phyloP scores from a whole-genome alignment of 2,888 invertebrate species.

The Anthophora plumipes region DNA sequence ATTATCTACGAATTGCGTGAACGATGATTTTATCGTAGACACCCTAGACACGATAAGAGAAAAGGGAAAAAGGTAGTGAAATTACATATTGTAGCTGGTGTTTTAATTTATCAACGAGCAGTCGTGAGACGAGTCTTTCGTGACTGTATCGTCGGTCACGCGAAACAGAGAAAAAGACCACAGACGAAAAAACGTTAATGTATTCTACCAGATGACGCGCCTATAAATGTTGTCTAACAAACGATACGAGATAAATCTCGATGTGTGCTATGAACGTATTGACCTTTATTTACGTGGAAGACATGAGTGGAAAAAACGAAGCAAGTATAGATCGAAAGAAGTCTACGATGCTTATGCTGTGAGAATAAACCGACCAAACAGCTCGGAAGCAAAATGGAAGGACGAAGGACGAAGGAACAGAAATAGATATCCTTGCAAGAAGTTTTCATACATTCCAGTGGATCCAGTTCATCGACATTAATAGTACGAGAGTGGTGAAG shows the following conservation, averaged over 20 bases:
- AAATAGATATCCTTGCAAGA: conserved; percentile 53
- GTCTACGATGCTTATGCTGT: neutral
- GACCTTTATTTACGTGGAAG: neutral
- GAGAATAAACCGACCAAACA: neutral
- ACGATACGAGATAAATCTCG: neutral
- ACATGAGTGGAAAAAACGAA: no score
- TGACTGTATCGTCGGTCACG: conserved; percentile 1
- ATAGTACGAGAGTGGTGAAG: conserved; percentile 34
- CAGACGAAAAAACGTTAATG: neutral
- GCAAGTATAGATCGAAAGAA: neutral
- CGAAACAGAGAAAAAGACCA: neutral
- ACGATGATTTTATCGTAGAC: neutral
- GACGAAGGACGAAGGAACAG: conserved; percentile 5
- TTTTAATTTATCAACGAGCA: neutral
- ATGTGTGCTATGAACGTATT: neutral
- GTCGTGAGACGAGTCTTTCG: conserved; percentile 14
- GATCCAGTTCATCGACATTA: conserved; percentile 52
- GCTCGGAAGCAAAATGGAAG: neutral
- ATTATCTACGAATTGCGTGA: conserved; percentile 13
- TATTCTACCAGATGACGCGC: neutral
- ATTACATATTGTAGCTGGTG: neutral
- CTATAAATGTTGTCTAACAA: neutral
- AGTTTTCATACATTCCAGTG: conserved; percentile 35
- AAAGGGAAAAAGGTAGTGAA: conserved; percentile 36
- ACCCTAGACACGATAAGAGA: conserved; percentile 7